phyloP scores from a whole-genome alignment of 2,888 invertebrate species.

The Troides oblongomaculatus region DNA sequence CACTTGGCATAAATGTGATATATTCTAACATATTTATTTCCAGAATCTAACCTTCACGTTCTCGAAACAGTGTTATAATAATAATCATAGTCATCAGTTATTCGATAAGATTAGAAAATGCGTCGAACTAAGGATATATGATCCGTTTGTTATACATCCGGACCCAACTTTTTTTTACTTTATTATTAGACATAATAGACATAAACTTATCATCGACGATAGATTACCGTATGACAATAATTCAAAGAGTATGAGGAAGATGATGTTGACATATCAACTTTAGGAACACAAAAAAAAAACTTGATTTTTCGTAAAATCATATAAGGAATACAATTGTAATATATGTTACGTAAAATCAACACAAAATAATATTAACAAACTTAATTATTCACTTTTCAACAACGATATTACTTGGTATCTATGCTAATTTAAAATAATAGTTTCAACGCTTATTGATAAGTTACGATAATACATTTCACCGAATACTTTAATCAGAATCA shows the following conservation, averaged over 20 bases:
- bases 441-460: conserved; percentile 10
- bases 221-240: neutral
- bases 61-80: neutral
- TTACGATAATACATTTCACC: conserved; percentile 22
- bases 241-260: neutral
- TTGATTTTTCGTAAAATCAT: neutral
- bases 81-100: conserved; percentile 1
- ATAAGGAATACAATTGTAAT: neutral
- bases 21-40: neutral
- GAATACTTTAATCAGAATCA: conserved; percentile 23
- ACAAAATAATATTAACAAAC: neutral
- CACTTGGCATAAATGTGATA: neutral
- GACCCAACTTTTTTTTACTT: conserved; percentile 1
- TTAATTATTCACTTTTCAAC: neutral
- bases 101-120: conserved; percentile 16
- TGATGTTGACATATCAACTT: neutral
- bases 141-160: neutral
- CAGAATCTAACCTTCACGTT: neutral
- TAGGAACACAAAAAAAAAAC: neutral
- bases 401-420: neutral
- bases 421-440: conserved; percentile 13
- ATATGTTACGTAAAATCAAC: neutral
- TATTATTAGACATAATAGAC: neutral
- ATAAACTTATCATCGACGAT: neutral
- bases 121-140: neutral